These are phyloP conservation scores for Spea bombifrons DNA, from an alignment of 2,113 vertebrate species.

Conservation along the genomic window DNA sequence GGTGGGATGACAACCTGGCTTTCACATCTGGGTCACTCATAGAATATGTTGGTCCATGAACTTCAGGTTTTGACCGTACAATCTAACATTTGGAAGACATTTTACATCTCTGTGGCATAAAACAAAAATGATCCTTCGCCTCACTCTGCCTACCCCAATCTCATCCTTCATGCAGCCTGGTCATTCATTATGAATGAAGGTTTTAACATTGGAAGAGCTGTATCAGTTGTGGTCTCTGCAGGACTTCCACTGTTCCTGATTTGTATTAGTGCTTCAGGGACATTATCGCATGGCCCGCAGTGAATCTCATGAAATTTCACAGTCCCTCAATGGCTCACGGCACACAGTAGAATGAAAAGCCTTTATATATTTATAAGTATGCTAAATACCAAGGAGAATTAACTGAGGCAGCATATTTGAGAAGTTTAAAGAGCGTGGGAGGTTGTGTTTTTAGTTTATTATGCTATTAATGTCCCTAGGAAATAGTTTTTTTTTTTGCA, in stretches of 20 bases:
- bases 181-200: conserved; percentile 38
- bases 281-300: conserved; percentile 3
- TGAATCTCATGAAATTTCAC: not conserved
- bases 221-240: conserved; percentile 16
- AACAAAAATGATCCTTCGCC: too few species aligned
- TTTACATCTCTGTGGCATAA: not conserved
- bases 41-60: too few species aligned
- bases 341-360: not conserved
- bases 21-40: too few species aligned
- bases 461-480: not conserved
- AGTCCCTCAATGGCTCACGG: not conserved
- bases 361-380: conserved; percentile 26
- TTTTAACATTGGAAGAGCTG: not conserved
- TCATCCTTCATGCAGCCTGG: not conserved
- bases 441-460: conserved; percentile 5
- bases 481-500: not conserved
- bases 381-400: conserved; percentile 4
- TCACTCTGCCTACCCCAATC: not conserved
- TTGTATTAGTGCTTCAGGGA: conserved; percentile 5
- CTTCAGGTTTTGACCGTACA: too few species aligned
- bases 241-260: conserved; percentile 15
- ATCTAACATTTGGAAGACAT: too few species aligned
- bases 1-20: too few species aligned
- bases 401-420: not conserved
- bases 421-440: not conserved